These are phyloP conservation scores for Papio anubis DNA, from an alignment of 2,113 vertebrate genomes.

Conservation along the genomic window DNA sequence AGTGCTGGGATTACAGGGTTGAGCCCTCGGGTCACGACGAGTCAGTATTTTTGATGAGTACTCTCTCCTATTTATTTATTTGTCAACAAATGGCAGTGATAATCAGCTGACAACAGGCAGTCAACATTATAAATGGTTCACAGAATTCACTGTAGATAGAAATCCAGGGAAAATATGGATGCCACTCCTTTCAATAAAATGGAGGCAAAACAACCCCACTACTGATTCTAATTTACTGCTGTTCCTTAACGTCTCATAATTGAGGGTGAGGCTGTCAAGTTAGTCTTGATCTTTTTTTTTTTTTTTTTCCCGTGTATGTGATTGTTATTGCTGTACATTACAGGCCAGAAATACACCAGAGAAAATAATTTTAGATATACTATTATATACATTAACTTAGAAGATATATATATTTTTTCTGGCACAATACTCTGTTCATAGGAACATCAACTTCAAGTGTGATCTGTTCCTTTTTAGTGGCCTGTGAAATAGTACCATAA, in stretches of 20 bases:
- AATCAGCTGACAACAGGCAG: neutral
- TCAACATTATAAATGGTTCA: constrained; percentile 22
- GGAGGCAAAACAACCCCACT: neutral
- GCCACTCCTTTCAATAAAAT: neutral
- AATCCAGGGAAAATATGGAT: neutral
- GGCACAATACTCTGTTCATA: neutral
- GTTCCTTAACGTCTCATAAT: neutral
- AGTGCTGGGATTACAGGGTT: too few relatives aligned
- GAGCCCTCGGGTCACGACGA: neutral
- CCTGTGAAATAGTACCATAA: constrained; percentile 2
- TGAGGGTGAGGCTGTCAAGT: neutral
- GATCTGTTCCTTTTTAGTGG: constrained; percentile 28
- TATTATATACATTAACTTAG: constrained; percentile 23
- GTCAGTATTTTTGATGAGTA: neutral
- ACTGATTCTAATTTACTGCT: neutral
- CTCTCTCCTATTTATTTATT: neutral
- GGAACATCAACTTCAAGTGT: neutral
- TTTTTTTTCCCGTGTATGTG: neutral
- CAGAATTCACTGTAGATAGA: neutral
- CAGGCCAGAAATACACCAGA: neutral
- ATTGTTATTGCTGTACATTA: neutral
- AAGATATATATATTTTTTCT: neutral
- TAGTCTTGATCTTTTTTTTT: neutral
- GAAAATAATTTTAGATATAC: neutral
- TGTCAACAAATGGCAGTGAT: neutral